Evolutionary conservation across 2,888 invertebrate species (phyloP), one percentile per base, ranked within the genome.

Genomic region (Uloborus plumipes): DNA sequence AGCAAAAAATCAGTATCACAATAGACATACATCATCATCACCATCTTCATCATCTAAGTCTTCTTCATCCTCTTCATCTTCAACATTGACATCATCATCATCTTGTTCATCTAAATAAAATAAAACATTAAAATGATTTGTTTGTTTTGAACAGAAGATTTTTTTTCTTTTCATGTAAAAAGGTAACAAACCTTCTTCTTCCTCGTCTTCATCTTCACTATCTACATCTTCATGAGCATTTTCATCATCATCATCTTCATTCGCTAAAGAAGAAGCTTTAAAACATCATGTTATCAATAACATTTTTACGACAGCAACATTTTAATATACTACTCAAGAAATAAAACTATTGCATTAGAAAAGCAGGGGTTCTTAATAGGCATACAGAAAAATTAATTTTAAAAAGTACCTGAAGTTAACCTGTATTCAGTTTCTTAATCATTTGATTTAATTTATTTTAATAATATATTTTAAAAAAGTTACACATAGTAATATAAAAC

Each of bases 231-330:
- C 84, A 71, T 84, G 74, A 50, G 64, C 74, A 69, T 84, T 79
- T 79, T 79, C 84, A 65, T 84, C 83, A 47, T 76, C 76, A 64
- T 78, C 78, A 58, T 84, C 83, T 15, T 84, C 79, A 79, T 83
- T 77, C 9, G 51, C 82, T 83, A 64, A 2, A 51, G 47, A 53
- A 7, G 22, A 26, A 2, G 16, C 16, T 53, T 53, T 53, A n/a
- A 16, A 7, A 16, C 2, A n/a, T 16, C 15, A 53, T 53, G 53
- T 15, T 53, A n/a, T 2, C 2, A 15, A 15, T 53, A 53, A n/a
- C n/a, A n/a, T n/a, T n/a, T n/a, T n/a, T n/a, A n/a, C n/a, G n/a
- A n/a, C n/a, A n/a, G n/a, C n/a, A n/a, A n/a, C n/a, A n/a, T n/a
- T n/a, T n/a, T n/a, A n/a, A n/a, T n/a, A n/a, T n/a, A n/a, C n/a